These are phyloP conservation scores for Troides aeacus DNA, from an alignment of 2,888 invertebrate species.

Conservation along the genomic window DNA sequence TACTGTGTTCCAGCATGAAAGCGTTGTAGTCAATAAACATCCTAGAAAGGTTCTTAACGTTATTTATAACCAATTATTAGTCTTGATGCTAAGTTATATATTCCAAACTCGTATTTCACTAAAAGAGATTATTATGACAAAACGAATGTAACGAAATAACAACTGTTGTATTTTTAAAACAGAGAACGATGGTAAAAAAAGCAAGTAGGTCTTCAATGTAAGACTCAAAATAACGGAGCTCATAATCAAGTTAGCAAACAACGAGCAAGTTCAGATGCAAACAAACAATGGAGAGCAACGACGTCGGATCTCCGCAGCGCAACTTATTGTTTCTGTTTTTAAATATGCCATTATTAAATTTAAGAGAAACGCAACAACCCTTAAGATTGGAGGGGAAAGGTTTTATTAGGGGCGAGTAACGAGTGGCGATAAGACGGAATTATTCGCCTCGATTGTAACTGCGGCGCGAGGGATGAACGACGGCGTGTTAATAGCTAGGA, in stretches of 20 bases:
- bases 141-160: no score
- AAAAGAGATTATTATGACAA: no score
- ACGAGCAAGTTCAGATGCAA: slow-evolving; percentile 25
- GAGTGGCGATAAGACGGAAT: slow-evolving; percentile 75
- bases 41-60: no score
- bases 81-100: no score
- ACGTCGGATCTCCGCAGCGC: slow-evolving; percentile 12
- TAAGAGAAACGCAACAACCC: slow-evolving; percentile 68
- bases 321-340: slow-evolving; percentile 69
- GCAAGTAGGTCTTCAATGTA: background rate
- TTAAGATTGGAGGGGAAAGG: slow-evolving; percentile 71
- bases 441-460: slow-evolving; percentile 58
- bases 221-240: background rate
- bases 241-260: slow-evolving; percentile 27
- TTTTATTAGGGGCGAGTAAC: slow-evolving; percentile 78
- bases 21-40: no score
- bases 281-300: slow-evolving; percentile 33
- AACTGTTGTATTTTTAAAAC: no score
- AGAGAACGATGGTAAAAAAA: background rate
- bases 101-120: no score
- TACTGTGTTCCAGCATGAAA: no score
- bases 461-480: slow-evolving; percentile 37
- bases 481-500: background rate
- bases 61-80: no score
- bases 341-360: slow-evolving; percentile 76